Conservation (phyloP, 2,797 vertebrate genomes). For the Gephyroberyx darwinii region DNA sequence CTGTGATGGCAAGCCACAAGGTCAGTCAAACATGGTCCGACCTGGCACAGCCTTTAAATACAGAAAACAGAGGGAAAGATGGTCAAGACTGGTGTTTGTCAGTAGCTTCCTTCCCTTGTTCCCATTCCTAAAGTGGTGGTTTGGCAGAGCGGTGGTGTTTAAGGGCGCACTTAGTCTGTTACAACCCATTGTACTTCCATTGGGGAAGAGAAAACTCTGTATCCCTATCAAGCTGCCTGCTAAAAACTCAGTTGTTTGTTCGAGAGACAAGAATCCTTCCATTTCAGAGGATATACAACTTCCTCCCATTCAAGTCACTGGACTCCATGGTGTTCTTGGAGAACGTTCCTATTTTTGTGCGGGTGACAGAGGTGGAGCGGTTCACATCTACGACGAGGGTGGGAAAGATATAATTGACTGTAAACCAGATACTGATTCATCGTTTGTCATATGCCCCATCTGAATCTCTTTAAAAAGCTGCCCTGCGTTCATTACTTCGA, state of each 20-base stretch:
- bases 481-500: slow-evolving; percentile 58
- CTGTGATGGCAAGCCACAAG: not conserved
- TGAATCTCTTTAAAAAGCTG: slow-evolving; percentile 54
- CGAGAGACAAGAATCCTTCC: slow-evolving; percentile 12
- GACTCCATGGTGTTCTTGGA: slow-evolving; percentile 66
- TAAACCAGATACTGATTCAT: slow-evolving; percentile 57
- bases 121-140: not conserved
- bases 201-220: not conserved
- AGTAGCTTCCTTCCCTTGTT: not conserved
- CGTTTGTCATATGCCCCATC: slow-evolving; percentile 51
- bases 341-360: slow-evolving; percentile 69
- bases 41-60: not conserved
- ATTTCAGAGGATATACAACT: slow-evolving; percentile 30
- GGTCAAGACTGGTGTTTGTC: not conserved
- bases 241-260: slow-evolving; percentile 6
- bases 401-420: slow-evolving; percentile 65
- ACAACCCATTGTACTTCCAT: not conserved
- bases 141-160: not conserved
- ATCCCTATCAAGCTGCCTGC: too few relatives aligned
- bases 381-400: slow-evolving; percentile 64
- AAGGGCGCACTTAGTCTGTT: not conserved
- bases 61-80: not conserved
- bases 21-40: slow-evolving; percentile 4
- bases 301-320: slow-evolving; percentile 61
- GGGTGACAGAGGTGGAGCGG: slow-evolving; percentile 67